Conservation (phyloP, 2,888 invertebrate genomes). For the Liodrosophila aerea region DNA sequence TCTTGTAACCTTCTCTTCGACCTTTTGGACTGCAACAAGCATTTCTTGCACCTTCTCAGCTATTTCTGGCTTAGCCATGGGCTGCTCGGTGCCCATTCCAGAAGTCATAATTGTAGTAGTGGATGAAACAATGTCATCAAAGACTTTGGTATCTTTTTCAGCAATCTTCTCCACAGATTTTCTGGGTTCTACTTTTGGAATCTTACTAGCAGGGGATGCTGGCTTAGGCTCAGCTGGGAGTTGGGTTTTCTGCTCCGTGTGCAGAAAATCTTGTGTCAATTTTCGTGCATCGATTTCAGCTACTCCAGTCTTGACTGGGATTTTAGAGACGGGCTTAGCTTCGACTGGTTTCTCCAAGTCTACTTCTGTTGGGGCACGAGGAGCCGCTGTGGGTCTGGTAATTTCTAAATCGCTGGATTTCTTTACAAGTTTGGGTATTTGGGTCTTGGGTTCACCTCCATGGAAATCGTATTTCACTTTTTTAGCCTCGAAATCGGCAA, state of each 20-base stretch:
- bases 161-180: slow-evolving; percentile 54
- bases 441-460: slow-evolving; percentile 70
- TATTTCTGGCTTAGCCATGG: slow-evolving; percentile 46
- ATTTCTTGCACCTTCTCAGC: slow-evolving; percentile 57
- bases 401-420: slow-evolving; percentile 49
- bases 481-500: slow-evolving; percentile 71
- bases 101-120: slow-evolving; percentile 59
- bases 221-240: slow-evolving; percentile 43
- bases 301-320: slow-evolving; percentile 54
- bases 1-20: slow-evolving; percentile 47
- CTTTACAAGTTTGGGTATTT: slow-evolving; percentile 52
- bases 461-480: slow-evolving; percentile 74
- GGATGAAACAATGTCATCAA: slow-evolving; percentile 58
- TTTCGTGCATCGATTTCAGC: slow-evolving; percentile 54
- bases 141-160: slow-evolving; percentile 50
- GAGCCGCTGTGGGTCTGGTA: slow-evolving; percentile 62
- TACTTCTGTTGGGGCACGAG: slow-evolving; percentile 52
- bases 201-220: slow-evolving; percentile 61
- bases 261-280: slow-evolving; percentile 63
- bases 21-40: slow-evolving; percentile 61
- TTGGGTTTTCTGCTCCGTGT: slow-evolving; percentile 56
- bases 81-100: slow-evolving; percentile 42
- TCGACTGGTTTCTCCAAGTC: slow-evolving; percentile 52
- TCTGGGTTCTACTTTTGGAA: slow-evolving; percentile 67
- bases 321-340: slow-evolving; percentile 60